Base-by-base conservation (phyloP, 1,140 invertebrate species). In the Mya arenaria region DNA sequence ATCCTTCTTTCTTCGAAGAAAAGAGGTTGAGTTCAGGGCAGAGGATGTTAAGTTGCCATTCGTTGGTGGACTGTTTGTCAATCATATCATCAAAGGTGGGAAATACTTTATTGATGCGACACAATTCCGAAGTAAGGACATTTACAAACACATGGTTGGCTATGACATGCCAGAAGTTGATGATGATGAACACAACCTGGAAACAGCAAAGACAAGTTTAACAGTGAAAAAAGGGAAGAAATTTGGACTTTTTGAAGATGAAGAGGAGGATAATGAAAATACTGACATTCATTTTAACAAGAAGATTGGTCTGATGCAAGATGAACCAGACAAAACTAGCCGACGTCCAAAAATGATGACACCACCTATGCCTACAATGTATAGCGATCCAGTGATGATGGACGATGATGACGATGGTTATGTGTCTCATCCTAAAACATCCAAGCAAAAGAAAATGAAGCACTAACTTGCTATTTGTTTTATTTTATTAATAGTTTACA, bases 91-190 rank as follows among this genome's bases (percentile, higher is more conserved):
- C 0, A 96, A 96, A 87, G 86, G 86, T 1, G 89, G 88, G 25
- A 95, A 97, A 1, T 86, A 98, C 0, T 97, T 98, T 89, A 93
- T 98, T 17, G 96, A 97, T 90, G 93, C 95, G 0, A 91, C 93
- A 1, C 89, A 94, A 19, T 98, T 98, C 86, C 90, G 93, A 8
- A 94, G 96, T 84, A 93, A 95, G 0, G 89, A 94, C 73, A 95
- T 97, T 91, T 98, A 97, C 93, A 95, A 94, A 41, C 95, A 95
- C 87, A 95, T 99, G 56, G 97, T 98, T 96, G 97, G 97, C 1
- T 98, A 96, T 91, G 97, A 99, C 89, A 97, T 97, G 91, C 97
- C 97, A 8, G 93, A 98, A 44, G 52, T 44, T 28, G 39, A 72
- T 0, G n/a, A 79, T 30, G 19, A 28, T 19, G 56, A 73, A 56